Evolutionary conservation across 2,888 invertebrate species (phyloP).

Genomic region (Synanthedon tipuliformis): DNA sequence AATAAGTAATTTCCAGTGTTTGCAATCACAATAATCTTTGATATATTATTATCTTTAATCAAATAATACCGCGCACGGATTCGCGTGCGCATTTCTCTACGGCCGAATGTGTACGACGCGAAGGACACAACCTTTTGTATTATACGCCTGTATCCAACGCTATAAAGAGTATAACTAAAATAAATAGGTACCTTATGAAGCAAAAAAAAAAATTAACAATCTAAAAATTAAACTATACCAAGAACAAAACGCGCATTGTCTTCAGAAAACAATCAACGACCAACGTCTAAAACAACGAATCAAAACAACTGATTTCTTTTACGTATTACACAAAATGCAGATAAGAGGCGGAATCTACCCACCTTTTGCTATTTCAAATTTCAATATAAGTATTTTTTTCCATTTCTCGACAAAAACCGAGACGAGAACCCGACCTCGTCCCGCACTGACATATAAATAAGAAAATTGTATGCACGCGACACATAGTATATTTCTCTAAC

Average conservation of each 20-base stretch:
- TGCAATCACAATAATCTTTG: neutral
- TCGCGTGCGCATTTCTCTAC: too few relatives aligned
- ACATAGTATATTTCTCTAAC: constrained; percentile 40
- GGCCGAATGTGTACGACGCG: neutral
- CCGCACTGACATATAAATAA: constrained; percentile 25
- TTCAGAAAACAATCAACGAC: constrained; percentile 8
- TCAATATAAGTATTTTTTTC: too few relatives aligned
- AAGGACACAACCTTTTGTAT: constrained; percentile 21
- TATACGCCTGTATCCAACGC: constrained; percentile 63
- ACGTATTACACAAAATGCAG: too few relatives aligned
- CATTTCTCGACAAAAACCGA: too few relatives aligned
- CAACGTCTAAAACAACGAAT: too few relatives aligned
- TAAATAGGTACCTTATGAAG: constrained; percentile 61
- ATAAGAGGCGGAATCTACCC: too few relatives aligned
- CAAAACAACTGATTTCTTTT: too few relatives aligned
- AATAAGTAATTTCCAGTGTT: neutral
- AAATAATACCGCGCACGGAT: too few relatives aligned
- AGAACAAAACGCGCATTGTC: constrained; percentile 56
- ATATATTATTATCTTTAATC: neutral
- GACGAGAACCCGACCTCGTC: too few relatives aligned
- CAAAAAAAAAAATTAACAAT: constrained; percentile 51
- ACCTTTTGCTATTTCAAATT: too few relatives aligned
- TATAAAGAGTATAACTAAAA: constrained; percentile 64
- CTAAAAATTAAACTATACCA: constrained; percentile 45
- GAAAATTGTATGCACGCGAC: constrained; percentile 40